Conservation (phyloP, 2,888 invertebrate genomes). For the Plebejus anna region DNA sequence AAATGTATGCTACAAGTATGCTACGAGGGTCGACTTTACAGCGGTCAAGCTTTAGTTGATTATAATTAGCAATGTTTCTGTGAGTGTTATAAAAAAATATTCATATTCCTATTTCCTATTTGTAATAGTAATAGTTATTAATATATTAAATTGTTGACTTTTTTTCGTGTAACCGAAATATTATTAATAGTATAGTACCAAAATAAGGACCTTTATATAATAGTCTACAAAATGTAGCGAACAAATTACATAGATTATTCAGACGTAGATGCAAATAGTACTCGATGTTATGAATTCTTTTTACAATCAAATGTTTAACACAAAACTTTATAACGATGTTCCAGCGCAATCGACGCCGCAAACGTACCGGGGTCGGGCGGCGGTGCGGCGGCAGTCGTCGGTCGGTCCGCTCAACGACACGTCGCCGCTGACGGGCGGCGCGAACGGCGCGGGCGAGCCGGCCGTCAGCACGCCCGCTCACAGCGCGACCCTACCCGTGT, state of each 20-base stretch:
- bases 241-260: neutral
- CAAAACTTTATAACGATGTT: slow-evolving; percentile 44
- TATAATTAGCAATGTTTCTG: neutral
- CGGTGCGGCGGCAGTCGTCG: slow-evolving; percentile 81
- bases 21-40: too few relatives aligned
- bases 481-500: slow-evolving; percentile 76
- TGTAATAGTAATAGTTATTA: neutral
- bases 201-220: neutral
- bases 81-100: neutral
- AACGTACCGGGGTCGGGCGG: slow-evolving; percentile 79
- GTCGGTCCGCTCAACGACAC: slow-evolving; percentile 81
- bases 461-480: slow-evolving; percentile 72
- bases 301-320: neutral
- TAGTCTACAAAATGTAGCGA: neutral
- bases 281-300: neutral
- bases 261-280: neutral
- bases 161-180: neutral
- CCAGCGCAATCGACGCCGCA: slow-evolving; percentile 82
- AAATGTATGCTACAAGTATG: too few relatives aligned
- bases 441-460: slow-evolving; percentile 55
- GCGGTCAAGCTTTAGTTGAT: neutral
- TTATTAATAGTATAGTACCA: neutral
- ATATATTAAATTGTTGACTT: neutral
- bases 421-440: slow-evolving; percentile 67
- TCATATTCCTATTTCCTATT: neutral